Evolutionary conservation across 2,113 vertebrate genomes (phyloP), one percentile per base, ranked within the genome.

Genomic region (Halichoeres trimaculatus): DNA sequence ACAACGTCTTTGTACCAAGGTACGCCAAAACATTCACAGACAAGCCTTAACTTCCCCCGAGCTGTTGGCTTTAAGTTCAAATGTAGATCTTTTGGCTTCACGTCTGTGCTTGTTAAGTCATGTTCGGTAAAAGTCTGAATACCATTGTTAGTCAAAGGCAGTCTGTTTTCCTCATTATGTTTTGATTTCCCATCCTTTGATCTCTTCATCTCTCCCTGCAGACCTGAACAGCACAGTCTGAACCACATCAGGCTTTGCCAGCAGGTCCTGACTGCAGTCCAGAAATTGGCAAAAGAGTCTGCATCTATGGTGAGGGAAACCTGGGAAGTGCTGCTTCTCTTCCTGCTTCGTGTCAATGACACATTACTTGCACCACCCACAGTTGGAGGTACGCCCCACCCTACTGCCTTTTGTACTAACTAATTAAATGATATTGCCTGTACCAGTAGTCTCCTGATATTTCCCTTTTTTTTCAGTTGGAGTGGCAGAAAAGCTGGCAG

Each of bases 1-100:
- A 97, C 92, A 99, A 99, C 58, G 96, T 99, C 81, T 99, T 99
- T 90, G 95, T 98, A 73, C 96, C 97, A 10, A 96, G 97, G 97
- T 98, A 92, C 22, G 83, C 57, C 23, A 24, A 45, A 52, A 26
- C 10, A 22, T 55, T 77, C n/a, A 24, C n/a, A 62, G 7, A 17
- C 4, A 13, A 0, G 19, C 3, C 10, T 50, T 22, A 5, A n/a
- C 43, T 11, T 65, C 19, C 47, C 6, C 2, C 55, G 22, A 58
- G 14, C 20, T 17, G 41, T 17, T 0, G 8, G 16, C 56, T 38
- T 61, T 26, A 13, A 10, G 56, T 26, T 10, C 1, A n/a, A 52
- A 45, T 56, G 26, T 38, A 57, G 13, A 11, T 22, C 10, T 40
- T 40, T 40, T 40, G 40, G n/a, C 40, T 35, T n/a, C 2, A 17